Conservation (phyloP, 2,797 vertebrate species). For the Intellagama lesueurii region DNA sequence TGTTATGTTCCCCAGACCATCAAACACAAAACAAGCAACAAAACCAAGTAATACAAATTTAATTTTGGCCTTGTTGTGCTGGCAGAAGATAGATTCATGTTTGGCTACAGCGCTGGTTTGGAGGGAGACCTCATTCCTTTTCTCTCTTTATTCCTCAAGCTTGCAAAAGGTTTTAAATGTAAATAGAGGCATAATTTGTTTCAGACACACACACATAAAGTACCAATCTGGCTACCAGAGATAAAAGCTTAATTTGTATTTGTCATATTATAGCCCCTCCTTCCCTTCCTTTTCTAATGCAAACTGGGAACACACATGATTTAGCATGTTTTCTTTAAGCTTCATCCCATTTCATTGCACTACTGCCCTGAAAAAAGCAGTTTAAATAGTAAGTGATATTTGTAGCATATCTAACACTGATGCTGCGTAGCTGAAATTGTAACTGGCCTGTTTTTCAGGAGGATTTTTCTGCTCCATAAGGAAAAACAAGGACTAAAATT, state of each 20-base stretch:
- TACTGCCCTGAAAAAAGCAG: constrained; percentile 44
- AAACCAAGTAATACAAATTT: neutral
- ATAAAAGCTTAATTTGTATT: constrained; percentile 33
- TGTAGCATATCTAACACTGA: neutral
- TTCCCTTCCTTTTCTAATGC: neutral
- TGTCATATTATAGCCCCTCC: constrained; percentile 29
- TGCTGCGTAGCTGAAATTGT: constrained; percentile 37
- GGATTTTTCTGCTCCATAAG: constrained; percentile 39
- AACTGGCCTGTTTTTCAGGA: constrained; percentile 21
- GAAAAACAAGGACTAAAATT: constrained; percentile 47
- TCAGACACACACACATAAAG: neutral
- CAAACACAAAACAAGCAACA: neutral
- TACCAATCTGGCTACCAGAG: constrained; percentile 55
- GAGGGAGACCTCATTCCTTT: neutral
- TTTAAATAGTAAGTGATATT: constrained; percentile 36
- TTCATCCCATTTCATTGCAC: constrained; percentile 34
- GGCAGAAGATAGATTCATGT: constrained; percentile 16
- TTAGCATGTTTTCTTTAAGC: constrained; percentile 41
- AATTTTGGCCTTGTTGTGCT: neutral
- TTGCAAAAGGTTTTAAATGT: neutral
- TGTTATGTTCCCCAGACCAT: neutral
- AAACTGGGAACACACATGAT: constrained; percentile 44
- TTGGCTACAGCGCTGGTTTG: neutral
- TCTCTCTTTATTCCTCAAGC: neutral
- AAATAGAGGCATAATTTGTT: constrained; percentile 12